Percentiles rank a stretch among this genome's conserved stretches.
Conservation (phyloP, 2,888 invertebrate species). For the Leucophora obtusa region DNA sequence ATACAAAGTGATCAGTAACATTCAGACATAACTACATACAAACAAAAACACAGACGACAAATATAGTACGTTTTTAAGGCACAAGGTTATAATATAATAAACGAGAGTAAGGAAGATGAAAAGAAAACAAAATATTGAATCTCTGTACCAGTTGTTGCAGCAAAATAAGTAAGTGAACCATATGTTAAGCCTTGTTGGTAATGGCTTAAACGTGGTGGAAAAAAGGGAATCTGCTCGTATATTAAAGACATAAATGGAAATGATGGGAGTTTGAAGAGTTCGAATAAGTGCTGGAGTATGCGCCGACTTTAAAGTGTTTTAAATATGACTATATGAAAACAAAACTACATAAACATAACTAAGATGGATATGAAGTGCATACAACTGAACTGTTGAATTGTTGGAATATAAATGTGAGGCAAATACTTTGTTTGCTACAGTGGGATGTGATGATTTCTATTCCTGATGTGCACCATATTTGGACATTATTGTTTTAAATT, state of each 20-base stretch:
- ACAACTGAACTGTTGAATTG: slow-evolving; percentile 17
- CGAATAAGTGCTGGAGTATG: slow-evolving; percentile 54
- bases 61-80: slow-evolving; percentile 48
- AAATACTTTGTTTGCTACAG: not conserved
- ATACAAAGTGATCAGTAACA: slow-evolving; percentile 57
- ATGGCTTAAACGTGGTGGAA: slow-evolving; percentile 55
- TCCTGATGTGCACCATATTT: too few species aligned
- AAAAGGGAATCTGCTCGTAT: slow-evolving; percentile 57
- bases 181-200: slow-evolving; percentile 49
- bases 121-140: slow-evolving; percentile 25
- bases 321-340: slow-evolving; percentile 63
- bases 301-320: slow-evolving; percentile 64
- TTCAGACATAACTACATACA: slow-evolving; percentile 29
- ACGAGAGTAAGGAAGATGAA: not conserved
- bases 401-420: not conserved
- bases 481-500: too few species aligned
- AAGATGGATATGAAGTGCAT: slow-evolving; percentile 54
- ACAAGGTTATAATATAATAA: slow-evolving; percentile 57
- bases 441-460: not conserved
- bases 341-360: slow-evolving; percentile 61
- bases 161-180: slow-evolving; percentile 40
- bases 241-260: slow-evolving; percentile 63
- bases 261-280: slow-evolving; percentile 61
- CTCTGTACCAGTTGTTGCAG: slow-evolving; percentile 56
- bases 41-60: slow-evolving; percentile 11